Base-by-base conservation (phyloP, 2,888 invertebrate species). In the Tinea semifulvella region DNA sequence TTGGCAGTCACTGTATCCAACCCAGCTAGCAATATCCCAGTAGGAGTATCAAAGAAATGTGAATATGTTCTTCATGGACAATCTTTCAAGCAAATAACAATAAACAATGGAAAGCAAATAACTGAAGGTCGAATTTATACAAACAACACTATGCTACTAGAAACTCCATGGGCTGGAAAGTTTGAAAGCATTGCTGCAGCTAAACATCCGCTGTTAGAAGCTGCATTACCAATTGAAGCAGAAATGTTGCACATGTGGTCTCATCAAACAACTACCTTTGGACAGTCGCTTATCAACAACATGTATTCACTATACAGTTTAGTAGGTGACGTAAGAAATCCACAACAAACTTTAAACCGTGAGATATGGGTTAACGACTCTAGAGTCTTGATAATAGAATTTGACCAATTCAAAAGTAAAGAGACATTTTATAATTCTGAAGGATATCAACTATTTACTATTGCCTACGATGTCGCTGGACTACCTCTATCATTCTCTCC, bases 231-330 rank as follows among this genome's bases (percentile, higher is more conserved):
- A 1, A 91, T 93, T 1, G 94, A 94, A 77, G 93, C 94, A 3
- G 92, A 93, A 81, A 92, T 94, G 90, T 72, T 94, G 43, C 92
- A 93, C 28, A 91, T 93, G 84, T 92, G 93, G 91, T 92, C 92
- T 20, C 90, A 91, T 58, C 92, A 93, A 72, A 85, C 85, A 2
- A 88, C 91, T 39, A 87, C 86, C 2, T 88, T 91, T 61, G 92
- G 92, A 13, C 91, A 92, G 52, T 82, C 83, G 4, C 76, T 92
- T 6, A 83, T 87, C 11, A 92, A 92, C 58, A 85, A 84, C 18
- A 92, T 94, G 91, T 88, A 89, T 49, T 92, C 92, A 3, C 84
- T 88, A 0, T 94, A 92, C 61, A 90, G 88, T 52, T 74, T 94
- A 35, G 90, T 92, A 0, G 94, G 93, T 2, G 94, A 94, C 62